Evolutionary conservation across 2,113 vertebrate genomes (phyloP).

Genomic region (Catharus bicknelli): DNA sequence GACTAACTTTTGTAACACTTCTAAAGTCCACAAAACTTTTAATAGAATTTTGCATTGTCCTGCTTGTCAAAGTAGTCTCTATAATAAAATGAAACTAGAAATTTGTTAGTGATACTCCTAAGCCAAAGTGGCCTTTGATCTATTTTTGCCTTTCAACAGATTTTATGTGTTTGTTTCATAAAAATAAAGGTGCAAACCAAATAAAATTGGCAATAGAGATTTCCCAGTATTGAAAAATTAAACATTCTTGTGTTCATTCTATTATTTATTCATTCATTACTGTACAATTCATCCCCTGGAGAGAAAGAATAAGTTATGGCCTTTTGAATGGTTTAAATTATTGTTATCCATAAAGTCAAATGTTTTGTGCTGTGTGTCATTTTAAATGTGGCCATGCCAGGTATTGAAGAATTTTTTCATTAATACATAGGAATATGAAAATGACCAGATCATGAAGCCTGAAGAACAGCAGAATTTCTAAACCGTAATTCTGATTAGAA

Average conservation of each 20-base stretch:
- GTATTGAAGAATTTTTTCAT: neutral
- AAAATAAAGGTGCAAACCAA: neutral
- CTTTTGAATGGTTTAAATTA: neutral
- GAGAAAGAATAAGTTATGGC: neutral
- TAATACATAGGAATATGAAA: neutral
- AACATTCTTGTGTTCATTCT: neutral
- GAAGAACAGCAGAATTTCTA: neutral
- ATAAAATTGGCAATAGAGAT: neutral
- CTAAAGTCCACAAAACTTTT: slow-evolving; percentile 9
- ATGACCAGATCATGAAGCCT: neutral
- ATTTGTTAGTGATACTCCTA: neutral
- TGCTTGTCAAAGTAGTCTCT: neutral
- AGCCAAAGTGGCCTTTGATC: neutral
- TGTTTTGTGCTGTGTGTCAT: neutral
- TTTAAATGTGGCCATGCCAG: neutral
- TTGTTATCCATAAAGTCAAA: neutral
- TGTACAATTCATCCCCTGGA: neutral
- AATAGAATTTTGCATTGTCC: neutral
- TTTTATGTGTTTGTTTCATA: slow-evolving; percentile 13
- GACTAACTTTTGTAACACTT: neutral
- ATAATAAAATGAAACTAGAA: neutral
- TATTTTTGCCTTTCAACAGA: slow-evolving; percentile 8
- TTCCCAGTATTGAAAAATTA: neutral
- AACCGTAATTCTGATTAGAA: neutral
- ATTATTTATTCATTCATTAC: neutral